These are phyloP conservation scores for Taenaris catops DNA, from an alignment of 2,888 invertebrate species.

Conservation along the genomic window DNA sequence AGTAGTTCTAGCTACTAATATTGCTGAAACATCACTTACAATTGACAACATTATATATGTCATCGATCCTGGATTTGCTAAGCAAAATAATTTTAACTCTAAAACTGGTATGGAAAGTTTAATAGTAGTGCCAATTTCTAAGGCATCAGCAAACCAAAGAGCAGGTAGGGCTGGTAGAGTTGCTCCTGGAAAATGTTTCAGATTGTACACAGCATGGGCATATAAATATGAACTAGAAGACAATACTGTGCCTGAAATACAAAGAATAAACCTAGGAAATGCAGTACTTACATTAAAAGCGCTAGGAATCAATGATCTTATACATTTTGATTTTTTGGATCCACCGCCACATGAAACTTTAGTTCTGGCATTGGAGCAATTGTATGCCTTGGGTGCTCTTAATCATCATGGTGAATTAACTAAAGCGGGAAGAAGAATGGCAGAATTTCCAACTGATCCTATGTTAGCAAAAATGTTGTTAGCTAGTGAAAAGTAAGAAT, in stretches of 20 bases:
- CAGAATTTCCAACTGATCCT: slow-evolving; percentile 99
- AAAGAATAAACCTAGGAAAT: slow-evolving; percentile 98
- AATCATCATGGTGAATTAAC: slow-evolving; percentile 99
- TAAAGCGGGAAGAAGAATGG: slow-evolving; percentile 98
- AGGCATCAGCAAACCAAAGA: slow-evolving; percentile 98
- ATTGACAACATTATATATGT: slow-evolving; percentile 99
- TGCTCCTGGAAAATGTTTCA: slow-evolving; percentile 98
- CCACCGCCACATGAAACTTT: slow-evolving; percentile 97
- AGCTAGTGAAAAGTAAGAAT: slow-evolving; percentile 93
- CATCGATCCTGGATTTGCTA: slow-evolving; percentile 99
- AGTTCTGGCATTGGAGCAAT: slow-evolving; percentile 95
- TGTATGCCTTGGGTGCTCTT: slow-evolving; percentile 97
- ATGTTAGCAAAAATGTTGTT: slow-evolving; percentile 99
- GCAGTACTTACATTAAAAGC: slow-evolving; percentile 98
- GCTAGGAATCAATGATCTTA: slow-evolving; percentile 97
- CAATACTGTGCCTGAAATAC: slow-evolving; percentile 98
- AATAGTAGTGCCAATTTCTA: slow-evolving; percentile 98
- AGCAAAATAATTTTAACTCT: slow-evolving; percentile 99
- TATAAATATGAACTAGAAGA: slow-evolving; percentile 99
- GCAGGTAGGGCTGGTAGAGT: slow-evolving; percentile 97
- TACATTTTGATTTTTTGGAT: slow-evolving; percentile 99
- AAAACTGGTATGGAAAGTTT: slow-evolving; percentile 99
- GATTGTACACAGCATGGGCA: slow-evolving; percentile 98
- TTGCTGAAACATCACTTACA: slow-evolving; percentile 99
- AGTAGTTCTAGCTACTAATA: slow-evolving; percentile 98